Evolutionary conservation across 2,797 vertebrate species (phyloP).

Genomic region (Phrynocephalus guinanensis): DNA sequence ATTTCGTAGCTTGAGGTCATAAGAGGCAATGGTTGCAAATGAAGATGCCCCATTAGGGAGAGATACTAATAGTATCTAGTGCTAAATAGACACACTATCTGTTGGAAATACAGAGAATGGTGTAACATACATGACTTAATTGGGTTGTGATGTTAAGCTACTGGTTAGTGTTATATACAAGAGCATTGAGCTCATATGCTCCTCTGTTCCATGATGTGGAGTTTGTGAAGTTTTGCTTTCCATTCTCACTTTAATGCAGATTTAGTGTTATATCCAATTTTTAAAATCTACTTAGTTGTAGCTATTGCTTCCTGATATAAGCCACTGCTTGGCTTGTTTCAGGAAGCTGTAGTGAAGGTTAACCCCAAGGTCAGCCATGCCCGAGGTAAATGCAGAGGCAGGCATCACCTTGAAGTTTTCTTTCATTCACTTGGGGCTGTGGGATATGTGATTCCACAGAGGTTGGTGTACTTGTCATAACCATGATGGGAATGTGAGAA

Average conservation of each 20-base stretch:
- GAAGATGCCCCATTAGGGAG: neutral
- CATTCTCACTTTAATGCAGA: slow-evolving; percentile 14
- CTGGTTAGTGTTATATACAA: slow-evolving; percentile 12
- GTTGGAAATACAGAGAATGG: neutral
- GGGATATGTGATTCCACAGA: neutral
- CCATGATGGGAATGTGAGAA: no score
- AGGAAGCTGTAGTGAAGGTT: neutral
- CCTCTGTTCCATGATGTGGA: neutral
- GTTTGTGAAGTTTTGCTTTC: neutral
- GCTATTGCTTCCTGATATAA: slow-evolving; percentile 1
- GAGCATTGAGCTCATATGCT: neutral
- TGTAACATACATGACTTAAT: neutral
- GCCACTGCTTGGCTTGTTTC: neutral
- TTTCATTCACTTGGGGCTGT: neutral
- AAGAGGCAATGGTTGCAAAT: neutral
- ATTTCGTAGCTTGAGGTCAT: neutral
- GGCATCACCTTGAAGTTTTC: neutral
- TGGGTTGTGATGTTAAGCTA: neutral
- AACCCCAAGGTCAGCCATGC: neutral
- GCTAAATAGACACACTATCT: neutral
- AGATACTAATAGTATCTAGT: neutral
- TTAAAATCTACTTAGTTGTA: slow-evolving; percentile 9
- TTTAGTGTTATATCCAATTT: neutral
- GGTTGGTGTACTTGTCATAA: neutral
- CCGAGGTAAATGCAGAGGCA: no score